Evolutionary conservation across 2,888 invertebrate species (phyloP).

Genomic region (Patella ulyssiponensis): DNA sequence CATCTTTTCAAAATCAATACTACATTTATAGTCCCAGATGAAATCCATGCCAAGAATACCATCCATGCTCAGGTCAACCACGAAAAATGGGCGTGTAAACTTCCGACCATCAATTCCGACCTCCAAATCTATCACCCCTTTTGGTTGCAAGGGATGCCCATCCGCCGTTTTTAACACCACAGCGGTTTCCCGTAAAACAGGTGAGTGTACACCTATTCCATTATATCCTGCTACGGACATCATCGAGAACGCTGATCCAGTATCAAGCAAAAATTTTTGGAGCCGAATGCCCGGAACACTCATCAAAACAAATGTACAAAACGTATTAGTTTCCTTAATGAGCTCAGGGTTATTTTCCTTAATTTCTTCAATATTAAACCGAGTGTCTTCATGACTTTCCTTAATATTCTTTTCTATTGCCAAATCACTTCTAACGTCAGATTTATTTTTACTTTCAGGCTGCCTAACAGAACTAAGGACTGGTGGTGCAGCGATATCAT

Average conservation of each 20-base stretch:
- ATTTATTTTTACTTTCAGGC: too few relatives aligned
- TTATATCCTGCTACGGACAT: background rate
- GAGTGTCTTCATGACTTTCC: too few relatives aligned
- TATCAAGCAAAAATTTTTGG: background rate
- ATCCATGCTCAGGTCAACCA: background rate
- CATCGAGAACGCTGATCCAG: background rate
- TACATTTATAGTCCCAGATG: background rate
- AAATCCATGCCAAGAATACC: background rate
- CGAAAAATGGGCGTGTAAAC: background rate
- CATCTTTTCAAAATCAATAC: background rate
- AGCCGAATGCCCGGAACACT: too few relatives aligned
- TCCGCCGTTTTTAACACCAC: background rate
- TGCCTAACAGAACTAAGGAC: too few relatives aligned
- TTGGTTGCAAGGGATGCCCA: background rate
- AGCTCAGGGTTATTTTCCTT: too few relatives aligned
- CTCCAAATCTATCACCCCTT: background rate
- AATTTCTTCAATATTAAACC: too few relatives aligned
- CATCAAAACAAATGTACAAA: too few relatives aligned
- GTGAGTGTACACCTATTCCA: background rate
- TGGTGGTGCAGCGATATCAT: too few relatives aligned
- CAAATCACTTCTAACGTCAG: too few relatives aligned
- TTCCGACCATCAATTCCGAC: background rate
- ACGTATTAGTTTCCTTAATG: too few relatives aligned
- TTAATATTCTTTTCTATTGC: too few relatives aligned
- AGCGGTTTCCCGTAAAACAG: background rate